A percentile compares a stretch with the other conserved stretches of the same genome.
These are phyloP conservation scores for Selene dorsalis DNA, from an alignment of 2,797 vertebrate species.

Conservation along the genomic window DNA sequence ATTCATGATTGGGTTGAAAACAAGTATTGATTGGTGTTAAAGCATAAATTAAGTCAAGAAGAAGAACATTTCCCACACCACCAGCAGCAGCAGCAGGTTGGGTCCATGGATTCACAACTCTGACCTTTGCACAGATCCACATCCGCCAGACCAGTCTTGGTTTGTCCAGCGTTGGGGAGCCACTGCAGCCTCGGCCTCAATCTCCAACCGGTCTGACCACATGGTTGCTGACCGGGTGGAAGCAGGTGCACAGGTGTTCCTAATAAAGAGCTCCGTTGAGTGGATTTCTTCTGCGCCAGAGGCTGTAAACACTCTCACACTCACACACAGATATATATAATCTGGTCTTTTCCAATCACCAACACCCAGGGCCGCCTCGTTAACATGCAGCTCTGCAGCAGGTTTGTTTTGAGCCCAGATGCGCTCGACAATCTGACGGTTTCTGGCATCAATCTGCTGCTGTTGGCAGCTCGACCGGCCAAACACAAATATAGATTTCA, in stretches of 20 bases:
- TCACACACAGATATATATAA: conserved; percentile 18
- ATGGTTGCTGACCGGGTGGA: not conserved
- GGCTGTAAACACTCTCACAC: not conserved
- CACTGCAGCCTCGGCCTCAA: too few species aligned
- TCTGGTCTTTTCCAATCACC: not conserved
- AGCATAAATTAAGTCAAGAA: too few species aligned
- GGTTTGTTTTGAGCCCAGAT: conserved; percentile 46
- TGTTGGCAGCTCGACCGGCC: conserved; percentile 40
- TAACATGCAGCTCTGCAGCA: conserved; percentile 43
- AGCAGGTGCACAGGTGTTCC: not conserved
- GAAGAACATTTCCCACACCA: too few species aligned
- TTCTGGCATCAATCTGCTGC: conserved; percentile 52
- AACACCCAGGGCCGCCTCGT: conserved; percentile 16
- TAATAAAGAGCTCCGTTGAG: not conserved
- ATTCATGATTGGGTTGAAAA: too few species aligned
- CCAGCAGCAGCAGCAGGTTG: too few species aligned
- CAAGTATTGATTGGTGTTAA: too few species aligned
- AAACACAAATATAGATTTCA: conserved; percentile 67
- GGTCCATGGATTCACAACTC: too few species aligned
- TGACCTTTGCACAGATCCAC: too few species aligned
- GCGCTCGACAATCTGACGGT: conserved; percentile 12
- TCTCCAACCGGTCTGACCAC: too few species aligned
- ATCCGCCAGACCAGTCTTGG: too few species aligned
- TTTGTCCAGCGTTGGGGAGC: too few species aligned
- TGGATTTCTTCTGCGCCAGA: not conserved